Evolutionary conservation across 2,113 vertebrate genomes (phyloP), one percentile per base, ranked within the genome.

Genomic region (Hirundichthys speculiger): DNA sequence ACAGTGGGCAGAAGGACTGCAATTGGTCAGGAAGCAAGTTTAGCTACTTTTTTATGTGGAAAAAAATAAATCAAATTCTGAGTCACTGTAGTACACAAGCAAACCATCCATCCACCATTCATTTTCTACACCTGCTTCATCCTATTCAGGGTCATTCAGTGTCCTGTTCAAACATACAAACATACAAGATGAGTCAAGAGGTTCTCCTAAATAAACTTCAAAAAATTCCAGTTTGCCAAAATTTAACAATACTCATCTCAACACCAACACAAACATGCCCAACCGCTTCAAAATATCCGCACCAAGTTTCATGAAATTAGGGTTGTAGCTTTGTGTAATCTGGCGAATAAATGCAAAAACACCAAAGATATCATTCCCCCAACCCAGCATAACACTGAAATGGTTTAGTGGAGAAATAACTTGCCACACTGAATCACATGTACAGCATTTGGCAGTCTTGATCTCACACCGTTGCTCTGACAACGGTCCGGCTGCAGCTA

Each of bases 401-500:
- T 1, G 12, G 22, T 22, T 12, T 3, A 11, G 7, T 19, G 40
- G 12, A 48, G 21, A 40, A 48, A 38, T 0, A 14, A 21, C 41
- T 13, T 14, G n/a, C 34, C 12, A 8, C 59, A 19, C n/a, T 53
- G 54, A 50, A 1, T 15, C 4, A 16, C 16, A 6, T 42, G 13
- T 9, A 13, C 58, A n/a, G 13, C 13, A 5, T n/a, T n/a, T 43
- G 21, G 7, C 18, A 14, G 42, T 10, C 47, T 19, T 12, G 2
- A 12, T 46, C 69, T 71, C 38, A 70, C 69, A 75, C 18, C 43
- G 6, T 14, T 3, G 49, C 18, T 60, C 7, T 59, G 82, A 70
- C 67, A 8, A 9, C 71, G 62, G 74, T 76, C 77, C 65, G 71
- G 74, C 79, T 67, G 46, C 19, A 13, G 30, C 78, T 62, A 58